A percentile compares a stretch with the other conserved stretches of the same genome.
Evolutionary conservation across 2,797 vertebrate species (phyloP).

Genomic region (Euthynnus affinis): DNA sequence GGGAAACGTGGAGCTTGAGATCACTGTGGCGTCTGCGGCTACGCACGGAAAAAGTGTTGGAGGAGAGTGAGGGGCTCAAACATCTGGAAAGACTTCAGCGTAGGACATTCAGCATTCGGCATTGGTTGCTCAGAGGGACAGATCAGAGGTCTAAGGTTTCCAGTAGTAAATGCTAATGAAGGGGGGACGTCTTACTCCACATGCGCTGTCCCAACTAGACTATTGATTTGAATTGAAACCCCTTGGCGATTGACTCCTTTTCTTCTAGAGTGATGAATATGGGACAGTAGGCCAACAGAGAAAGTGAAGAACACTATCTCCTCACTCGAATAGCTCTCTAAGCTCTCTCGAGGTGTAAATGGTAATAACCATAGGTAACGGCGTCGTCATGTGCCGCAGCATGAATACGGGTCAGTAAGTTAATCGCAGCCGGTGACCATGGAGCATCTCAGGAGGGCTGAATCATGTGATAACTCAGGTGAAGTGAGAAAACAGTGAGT

Average conservation of each 20-base stretch:
- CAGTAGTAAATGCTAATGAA: not conserved
- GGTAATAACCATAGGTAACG: conserved; percentile 24
- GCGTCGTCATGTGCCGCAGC: conserved; percentile 30
- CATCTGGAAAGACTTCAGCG: too few relatives aligned
- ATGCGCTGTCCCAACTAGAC: too few relatives aligned
- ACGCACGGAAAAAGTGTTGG: not conserved
- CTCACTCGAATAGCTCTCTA: not conserved
- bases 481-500: conserved; percentile 14
- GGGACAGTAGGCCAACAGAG: not conserved
- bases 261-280: not conserved
- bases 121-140: not conserved
- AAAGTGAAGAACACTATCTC: not conserved
- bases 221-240: too few relatives aligned
- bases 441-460: conserved; percentile 17
- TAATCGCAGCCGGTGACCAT: conserved; percentile 33
- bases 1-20: not conserved
- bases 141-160: too few relatives aligned
- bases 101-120: too few relatives aligned
- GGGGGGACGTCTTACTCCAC: too few relatives aligned
- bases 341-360: conserved; percentile 3
- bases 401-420: conserved; percentile 43
- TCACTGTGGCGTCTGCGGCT: not conserved
- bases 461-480: conserved; percentile 34
- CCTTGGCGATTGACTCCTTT: not conserved
- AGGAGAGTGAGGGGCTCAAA: not conserved